phyloP scores from a whole-genome alignment of 2,113 vertebrate genomes.

The Toxostoma redivivum region DNA sequence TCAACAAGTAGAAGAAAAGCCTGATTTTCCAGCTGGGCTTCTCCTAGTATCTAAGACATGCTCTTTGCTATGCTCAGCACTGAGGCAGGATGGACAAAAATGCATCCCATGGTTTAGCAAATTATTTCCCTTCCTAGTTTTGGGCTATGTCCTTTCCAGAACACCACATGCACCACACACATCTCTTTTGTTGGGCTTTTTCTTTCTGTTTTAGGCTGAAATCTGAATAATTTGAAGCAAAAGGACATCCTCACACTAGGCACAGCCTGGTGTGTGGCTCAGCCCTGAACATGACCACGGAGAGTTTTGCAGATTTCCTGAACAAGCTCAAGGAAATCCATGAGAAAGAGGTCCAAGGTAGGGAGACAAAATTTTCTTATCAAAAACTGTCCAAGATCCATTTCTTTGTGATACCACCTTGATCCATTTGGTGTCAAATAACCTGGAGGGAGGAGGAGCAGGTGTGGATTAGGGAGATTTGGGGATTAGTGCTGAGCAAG shows the following conservation, averaged over 20 bases:
- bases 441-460: background rate
- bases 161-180: background rate
- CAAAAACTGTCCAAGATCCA: background rate
- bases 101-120: background rate
- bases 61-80: background rate
- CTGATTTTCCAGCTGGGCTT: background rate
- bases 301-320: conserved; percentile 82
- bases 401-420: background rate
- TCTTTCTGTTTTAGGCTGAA: background rate
- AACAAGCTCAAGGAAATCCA: conserved; percentile 86
- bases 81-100: background rate
- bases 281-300: conserved; percentile 57
- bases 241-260: background rate
- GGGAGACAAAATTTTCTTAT: background rate
- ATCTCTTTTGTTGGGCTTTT: background rate
- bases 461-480: background rate
- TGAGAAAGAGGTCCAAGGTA: conserved; percentile 89
- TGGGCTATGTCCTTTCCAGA: background rate
- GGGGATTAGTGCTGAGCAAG: background rate
- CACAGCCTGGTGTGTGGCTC: background rate
- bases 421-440: background rate
- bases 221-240: background rate
- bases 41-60: background rate
- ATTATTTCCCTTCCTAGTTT: background rate
- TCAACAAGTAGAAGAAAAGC: background rate